These are phyloP conservation scores for Suricata suricatta DNA, from an alignment of 2,113 vertebrate genomes.

Conservation along the genomic window DNA sequence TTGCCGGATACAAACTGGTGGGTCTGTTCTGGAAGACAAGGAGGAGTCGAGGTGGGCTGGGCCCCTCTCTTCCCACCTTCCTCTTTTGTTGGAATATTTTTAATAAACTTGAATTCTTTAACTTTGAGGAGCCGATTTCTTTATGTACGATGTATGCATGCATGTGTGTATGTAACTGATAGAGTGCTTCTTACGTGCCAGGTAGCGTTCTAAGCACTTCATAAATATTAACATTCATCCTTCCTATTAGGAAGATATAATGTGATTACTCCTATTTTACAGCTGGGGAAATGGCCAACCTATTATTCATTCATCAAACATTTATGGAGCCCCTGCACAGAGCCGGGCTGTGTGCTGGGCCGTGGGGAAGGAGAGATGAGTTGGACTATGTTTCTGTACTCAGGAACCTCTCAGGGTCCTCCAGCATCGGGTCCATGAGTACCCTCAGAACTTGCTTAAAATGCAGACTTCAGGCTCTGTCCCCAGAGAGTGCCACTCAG, in stretches of 20 bases:
- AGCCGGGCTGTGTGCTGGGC: neutral
- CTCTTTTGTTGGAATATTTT: constrained; percentile 58
- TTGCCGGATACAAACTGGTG: constrained; percentile 55
- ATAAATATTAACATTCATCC: constrained; percentile 1
- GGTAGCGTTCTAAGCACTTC: neutral
- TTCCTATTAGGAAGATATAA: constrained; percentile 19
- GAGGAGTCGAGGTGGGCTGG: constrained; percentile 57
- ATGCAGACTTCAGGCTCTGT: neutral
- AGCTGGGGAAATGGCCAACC: neutral
- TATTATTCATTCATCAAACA: constrained; percentile 32
- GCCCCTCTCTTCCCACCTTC: constrained; percentile 33
- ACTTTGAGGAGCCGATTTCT: neutral
- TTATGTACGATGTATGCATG: neutral
- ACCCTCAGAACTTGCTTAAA: neutral
- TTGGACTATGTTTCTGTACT: neutral
- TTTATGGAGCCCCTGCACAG: neutral
- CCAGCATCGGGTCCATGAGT: neutral
- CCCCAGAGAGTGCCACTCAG: neutral
- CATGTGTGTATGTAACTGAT: neutral
- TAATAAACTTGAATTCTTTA: constrained; percentile 73
- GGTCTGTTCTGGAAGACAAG: neutral
- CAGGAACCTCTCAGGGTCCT: neutral
- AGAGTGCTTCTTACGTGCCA: neutral
- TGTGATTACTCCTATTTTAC: constrained; percentile 36
- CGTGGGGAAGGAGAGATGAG: neutral